Conservation (phyloP, 2,797 vertebrate species). For the Neostethus bicornis region DNA sequence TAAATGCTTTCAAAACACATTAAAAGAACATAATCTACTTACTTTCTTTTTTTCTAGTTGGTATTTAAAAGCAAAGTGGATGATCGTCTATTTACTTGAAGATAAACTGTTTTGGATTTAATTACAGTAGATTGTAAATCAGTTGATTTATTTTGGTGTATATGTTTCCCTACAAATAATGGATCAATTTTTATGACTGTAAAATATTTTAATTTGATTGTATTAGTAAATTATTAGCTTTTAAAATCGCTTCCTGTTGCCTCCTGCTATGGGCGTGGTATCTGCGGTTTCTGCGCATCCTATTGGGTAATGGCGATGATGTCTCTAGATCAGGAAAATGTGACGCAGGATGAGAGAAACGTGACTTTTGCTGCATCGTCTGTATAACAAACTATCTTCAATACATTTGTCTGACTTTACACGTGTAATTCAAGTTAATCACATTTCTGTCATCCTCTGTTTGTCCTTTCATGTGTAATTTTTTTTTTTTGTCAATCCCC, state of each 20-base stretch:
- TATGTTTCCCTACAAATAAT: too few relatives aligned
- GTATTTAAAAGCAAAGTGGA: too few relatives aligned
- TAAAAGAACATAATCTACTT: too few relatives aligned
- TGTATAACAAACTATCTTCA: not conserved
- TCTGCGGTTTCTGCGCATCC: conserved; percentile 9
- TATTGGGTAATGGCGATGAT: conserved; percentile 59
- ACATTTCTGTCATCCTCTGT: not conserved
- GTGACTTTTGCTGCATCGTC: conserved; percentile 72
- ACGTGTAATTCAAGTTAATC: too few relatives aligned
- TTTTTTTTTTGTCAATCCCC: not conserved
- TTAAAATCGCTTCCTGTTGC: conserved; percentile 63
- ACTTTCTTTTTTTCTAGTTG: too few relatives aligned
- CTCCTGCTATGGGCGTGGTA: conserved; percentile 64
- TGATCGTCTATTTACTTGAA: too few relatives aligned
- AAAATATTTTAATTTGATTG: not conserved
- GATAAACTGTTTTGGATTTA: too few relatives aligned
- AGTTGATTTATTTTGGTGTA: too few relatives aligned
- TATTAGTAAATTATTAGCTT: conserved; percentile 13
- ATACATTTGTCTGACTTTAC: not conserved
- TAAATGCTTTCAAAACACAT: too few relatives aligned
- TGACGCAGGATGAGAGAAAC: conserved; percentile 81
- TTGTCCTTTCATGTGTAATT: not conserved
- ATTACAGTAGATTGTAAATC: too few relatives aligned
- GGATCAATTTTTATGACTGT: accelerated
- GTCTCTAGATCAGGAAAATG: conserved; percentile 60